Base-by-base conservation (phyloP, 2,888 invertebrate species). In the Nomada lathburiana region DNA sequence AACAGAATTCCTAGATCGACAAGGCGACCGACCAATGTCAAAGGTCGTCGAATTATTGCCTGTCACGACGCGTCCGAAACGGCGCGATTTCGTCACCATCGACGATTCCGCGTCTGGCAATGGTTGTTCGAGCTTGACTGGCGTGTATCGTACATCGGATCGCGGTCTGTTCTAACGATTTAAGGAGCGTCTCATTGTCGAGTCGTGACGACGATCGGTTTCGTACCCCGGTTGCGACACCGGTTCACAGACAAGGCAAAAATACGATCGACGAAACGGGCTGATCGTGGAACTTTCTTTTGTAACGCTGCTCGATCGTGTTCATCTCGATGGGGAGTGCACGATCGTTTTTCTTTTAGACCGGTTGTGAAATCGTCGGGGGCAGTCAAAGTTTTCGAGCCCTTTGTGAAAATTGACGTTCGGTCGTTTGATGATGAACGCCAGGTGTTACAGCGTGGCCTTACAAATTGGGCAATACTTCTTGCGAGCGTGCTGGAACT, bases 171-270 rank as follows among this genome's bases (percentile, higher is more conserved):
- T 59, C 52, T 60, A 36, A 47, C 80, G 76, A 76, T 80, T 82
- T 80, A 77, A 74, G 69, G 62, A 78, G 76, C 76, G 82, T 84
- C 75, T 80, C 73, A 70, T 72, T 70, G 63, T 79, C 67, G 80
- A 75, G 76, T 86, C 86, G 86, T 86, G 86, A 86, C 86, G 79
- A 82, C 70, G 79, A 82, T 76, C 76, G 57, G 57, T 76, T 36
- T 76, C 60, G 76, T 71, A 68, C 62, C 59, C 47, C 71, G 76
- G 20, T 86, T 86, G 75, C 86, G 84, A 84, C 82, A 83, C 52
- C 13, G 53, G 65, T 50, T 57, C 55, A 11, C 42, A 20, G 70
- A 18, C 60, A 18, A 18, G 18, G 52, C 57, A 67, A 78, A 78
- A 81, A 68, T 80, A 77, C 67, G 55, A 26, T n/a, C 29, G 62